These are phyloP conservation scores for Ophion ellenae DNA, from an alignment of 2,888 invertebrate species.

Conservation along the genomic window DNA sequence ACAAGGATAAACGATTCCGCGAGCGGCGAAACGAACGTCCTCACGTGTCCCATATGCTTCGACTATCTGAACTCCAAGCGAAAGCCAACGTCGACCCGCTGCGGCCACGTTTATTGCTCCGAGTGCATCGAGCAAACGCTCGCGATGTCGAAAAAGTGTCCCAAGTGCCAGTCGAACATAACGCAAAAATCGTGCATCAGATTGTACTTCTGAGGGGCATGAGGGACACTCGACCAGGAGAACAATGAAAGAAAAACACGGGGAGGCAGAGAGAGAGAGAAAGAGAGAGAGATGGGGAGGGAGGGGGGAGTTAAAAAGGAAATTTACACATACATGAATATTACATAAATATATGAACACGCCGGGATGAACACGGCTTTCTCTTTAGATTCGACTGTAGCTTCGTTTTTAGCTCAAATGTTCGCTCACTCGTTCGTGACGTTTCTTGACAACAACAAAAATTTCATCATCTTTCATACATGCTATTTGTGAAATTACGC, in stretches of 20 bases:
- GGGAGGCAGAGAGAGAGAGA: not conserved
- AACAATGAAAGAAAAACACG: not conserved
- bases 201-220: conserved; percentile 71
- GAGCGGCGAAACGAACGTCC: conserved; percentile 29
- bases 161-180: conserved; percentile 71
- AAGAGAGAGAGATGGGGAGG: not conserved
- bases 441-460: not conserved
- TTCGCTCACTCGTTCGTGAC: too few relatives aligned
- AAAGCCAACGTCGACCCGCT: conserved; percentile 75
- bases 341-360: not conserved
- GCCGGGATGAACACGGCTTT: conserved; percentile 16
- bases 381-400: not conserved
- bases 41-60: conserved; percentile 76
- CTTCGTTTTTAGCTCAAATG: not conserved
- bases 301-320: too few relatives aligned
- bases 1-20: conserved; percentile 62
- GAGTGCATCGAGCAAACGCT: conserved; percentile 71
- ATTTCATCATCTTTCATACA: not conserved
- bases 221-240: not conserved
- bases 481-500: not conserved
- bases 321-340: too few relatives aligned
- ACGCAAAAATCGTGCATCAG: conserved; percentile 71
- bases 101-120: conserved; percentile 77
- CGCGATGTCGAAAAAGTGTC: conserved; percentile 71
- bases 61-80: conserved; percentile 70